Conservation (phyloP, 2,113 vertebrate genomes). For the Lichenostomus cassidix region DNA sequence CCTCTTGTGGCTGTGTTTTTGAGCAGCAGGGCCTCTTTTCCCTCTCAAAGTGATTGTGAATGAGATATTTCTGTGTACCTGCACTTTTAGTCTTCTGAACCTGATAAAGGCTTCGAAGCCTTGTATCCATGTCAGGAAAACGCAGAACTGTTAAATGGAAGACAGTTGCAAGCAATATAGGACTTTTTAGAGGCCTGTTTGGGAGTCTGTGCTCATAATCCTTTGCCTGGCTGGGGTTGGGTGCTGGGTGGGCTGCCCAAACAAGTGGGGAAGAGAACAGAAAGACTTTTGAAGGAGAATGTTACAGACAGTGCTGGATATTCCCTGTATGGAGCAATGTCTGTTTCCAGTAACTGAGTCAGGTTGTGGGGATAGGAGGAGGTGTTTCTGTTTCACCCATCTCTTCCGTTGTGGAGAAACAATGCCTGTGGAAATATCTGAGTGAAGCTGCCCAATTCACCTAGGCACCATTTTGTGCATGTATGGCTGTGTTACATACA, state of each 20-base stretch:
- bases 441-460: not conserved
- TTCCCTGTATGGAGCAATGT: not conserved
- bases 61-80: not conserved
- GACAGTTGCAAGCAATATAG: fast-evolving
- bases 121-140: not conserved
- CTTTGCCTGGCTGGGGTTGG: not conserved
- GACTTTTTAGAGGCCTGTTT: not conserved
- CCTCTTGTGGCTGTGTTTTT: not conserved
- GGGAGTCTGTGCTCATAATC: not conserved
- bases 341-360: not conserved
- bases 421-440: not conserved
- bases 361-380: not conserved
- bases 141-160: not conserved
- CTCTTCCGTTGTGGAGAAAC: not conserved
- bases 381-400: not conserved
- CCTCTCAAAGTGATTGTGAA: not conserved
- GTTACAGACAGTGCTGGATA: not conserved
- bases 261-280: not conserved
- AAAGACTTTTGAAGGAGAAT: not conserved
- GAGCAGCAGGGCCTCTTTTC: not conserved
- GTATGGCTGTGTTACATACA: not conserved
- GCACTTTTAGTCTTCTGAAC: not conserved
- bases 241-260: not conserved
- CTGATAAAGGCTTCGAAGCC: not conserved
- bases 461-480: not conserved